Evolutionary conservation across 2,113 vertebrate genomes (phyloP).

Genomic region (Prolemur simus): DNA sequence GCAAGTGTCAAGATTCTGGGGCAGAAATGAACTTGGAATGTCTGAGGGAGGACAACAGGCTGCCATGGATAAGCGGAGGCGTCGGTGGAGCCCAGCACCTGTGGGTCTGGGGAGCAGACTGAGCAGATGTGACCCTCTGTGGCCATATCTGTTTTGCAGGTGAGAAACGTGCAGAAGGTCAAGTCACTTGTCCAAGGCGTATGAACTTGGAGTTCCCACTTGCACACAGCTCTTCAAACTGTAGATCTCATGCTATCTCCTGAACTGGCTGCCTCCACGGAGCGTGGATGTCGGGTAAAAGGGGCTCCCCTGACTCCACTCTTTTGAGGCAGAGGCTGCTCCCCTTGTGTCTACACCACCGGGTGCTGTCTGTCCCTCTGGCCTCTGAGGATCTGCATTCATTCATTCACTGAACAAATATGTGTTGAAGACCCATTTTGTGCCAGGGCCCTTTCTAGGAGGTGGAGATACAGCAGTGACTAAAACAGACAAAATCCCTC

Average conservation of each 20-base stretch:
- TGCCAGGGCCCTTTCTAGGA: not conserved
- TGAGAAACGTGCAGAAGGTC: not conserved
- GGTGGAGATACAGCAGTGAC: not conserved
- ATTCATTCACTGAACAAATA: not conserved
- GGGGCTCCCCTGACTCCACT: not conserved
- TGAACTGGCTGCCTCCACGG: not conserved
- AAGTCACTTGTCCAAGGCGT: not conserved
- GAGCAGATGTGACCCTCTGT: not conserved
- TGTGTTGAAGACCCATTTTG: not conserved
- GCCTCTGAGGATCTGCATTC: not conserved
- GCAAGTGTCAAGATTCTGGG: not conserved
- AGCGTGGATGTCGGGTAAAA: not conserved
- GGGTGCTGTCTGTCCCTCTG: not conserved
- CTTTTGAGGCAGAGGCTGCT: not conserved
- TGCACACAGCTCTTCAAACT: not conserved
- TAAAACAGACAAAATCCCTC: not conserved
- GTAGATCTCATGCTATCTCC: not conserved
- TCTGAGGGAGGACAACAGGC: not conserved
- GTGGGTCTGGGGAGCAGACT: not conserved
- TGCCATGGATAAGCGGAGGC: rapidly evolving
- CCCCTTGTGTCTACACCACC: not conserved
- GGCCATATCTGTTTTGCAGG: not conserved
- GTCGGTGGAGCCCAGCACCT: not conserved
- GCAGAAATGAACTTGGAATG: not conserved
- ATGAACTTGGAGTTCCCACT: not conserved